phyloP scores from a whole-genome alignment of 2,888 invertebrate species.

The Rhagophthalmus giganteus region DNA sequence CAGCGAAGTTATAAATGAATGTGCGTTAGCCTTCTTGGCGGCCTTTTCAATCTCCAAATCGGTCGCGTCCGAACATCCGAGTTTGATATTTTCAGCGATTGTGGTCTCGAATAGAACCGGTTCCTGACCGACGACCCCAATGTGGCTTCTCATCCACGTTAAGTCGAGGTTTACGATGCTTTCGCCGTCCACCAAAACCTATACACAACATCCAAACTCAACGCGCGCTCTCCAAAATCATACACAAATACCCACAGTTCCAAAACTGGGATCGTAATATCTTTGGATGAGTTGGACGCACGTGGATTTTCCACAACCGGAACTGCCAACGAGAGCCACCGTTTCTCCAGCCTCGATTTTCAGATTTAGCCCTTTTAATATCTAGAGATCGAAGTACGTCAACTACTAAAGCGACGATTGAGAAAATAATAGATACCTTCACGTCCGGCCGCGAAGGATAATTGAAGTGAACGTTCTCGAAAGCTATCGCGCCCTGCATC shows the following conservation, averaged over 20 bases:
- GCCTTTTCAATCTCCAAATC: conserved; percentile 55
- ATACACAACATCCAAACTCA: no score
- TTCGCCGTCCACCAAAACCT: background rate
- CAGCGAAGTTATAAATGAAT: conserved; percentile 59
- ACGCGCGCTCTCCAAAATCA: no score
- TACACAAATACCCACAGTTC: conserved; percentile 64
- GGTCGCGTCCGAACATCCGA: background rate
- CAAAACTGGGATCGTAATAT: conserved; percentile 71
- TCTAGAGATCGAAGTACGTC: conserved; percentile 47
- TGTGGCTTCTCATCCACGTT: background rate
- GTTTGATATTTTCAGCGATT: background rate
- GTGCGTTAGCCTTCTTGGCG: conserved; percentile 85
- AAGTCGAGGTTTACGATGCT: background rate
- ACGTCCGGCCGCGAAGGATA: conserved; percentile 81
- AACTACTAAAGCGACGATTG: no score
- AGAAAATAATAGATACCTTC: conserved; percentile 58
- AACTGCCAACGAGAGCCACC: conserved; percentile 73
- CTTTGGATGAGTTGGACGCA: conserved; percentile 72
- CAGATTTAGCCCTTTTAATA: conserved; percentile 67
- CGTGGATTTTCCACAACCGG: conserved; percentile 81
- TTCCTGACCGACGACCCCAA: background rate
- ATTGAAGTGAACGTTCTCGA: conserved; percentile 73
- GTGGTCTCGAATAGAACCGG: background rate
- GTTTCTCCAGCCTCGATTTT: conserved; percentile 1
- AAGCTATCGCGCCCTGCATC: conserved; percentile 69